Base-by-base conservation (phyloP, 2,888 invertebrate genomes). In the Lysandra coridon region DNA sequence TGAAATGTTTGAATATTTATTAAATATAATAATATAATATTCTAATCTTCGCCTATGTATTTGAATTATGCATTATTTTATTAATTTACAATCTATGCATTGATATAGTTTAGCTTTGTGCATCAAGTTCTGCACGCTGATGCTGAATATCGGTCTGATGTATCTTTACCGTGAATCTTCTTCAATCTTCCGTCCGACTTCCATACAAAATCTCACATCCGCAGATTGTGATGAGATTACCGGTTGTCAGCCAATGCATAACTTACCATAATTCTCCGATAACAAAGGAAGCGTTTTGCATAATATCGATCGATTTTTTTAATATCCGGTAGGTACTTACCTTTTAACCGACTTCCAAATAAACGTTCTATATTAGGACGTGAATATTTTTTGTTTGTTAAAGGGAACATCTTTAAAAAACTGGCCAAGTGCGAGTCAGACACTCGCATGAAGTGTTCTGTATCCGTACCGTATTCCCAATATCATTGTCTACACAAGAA, bases 91-190 rank as follows among this genome's bases (percentile, higher is more conserved):
- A 7, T 10, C 2, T 7, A 2, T 49, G 49, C 0, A 0, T 49
- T 10, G 10, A 49, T 12, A 57, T 57, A 57, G 14, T 17, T 57
- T 4, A 57, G 4, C 14, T 57, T 33, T 37, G 33, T 69, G 4
- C 10, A 49, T 49, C 0, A 69, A 3, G 14, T 69, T 6, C 33
- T 37, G 17, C 44, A 5, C 6, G 37, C 2, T 37, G 40, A 12
- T 73, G 4, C 73, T 74, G 44, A 74, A 23, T 44, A 80, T 80
- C 80, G 80, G 23, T 78, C 75, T 79, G 77, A 80, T 80, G 80
- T 80, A 78, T 79, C 78, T 80, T 80, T 14, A 76, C 80, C 80
- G 81, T 79, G 79, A 81, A 79, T 78, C 33, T 69, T 69, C 69
- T 69, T 37, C 69, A 69, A 53, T 76, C 57, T 76, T 76, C 57